Evolutionary conservation across 2,797 vertebrate genomes (phyloP).

Genomic region (Sebastolobus alascanus): DNA sequence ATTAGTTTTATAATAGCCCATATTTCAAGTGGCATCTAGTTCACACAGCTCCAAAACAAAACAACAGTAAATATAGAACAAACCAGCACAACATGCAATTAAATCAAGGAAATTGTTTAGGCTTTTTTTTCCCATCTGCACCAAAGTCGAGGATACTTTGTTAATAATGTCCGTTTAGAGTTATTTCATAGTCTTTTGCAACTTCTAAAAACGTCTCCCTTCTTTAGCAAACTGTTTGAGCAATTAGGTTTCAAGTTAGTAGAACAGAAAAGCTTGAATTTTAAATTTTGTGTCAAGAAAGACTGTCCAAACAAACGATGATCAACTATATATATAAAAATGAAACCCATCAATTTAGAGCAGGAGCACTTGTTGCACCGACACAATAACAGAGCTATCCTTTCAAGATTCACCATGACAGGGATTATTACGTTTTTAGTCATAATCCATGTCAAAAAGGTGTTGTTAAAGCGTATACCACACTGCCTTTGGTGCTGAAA

Average conservation of each 20-base stretch:
- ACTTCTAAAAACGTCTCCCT: not conserved
- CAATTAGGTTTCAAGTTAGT: not conserved
- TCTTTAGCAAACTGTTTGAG: not conserved
- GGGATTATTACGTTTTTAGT: too few relatives aligned
- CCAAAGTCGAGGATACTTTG: too few relatives aligned
- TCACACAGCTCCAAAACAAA: slow-evolving; percentile 6
- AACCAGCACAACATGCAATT: not conserved
- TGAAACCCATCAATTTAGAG: not conserved
- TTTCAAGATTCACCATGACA: too few relatives aligned
- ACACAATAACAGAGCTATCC: not conserved
- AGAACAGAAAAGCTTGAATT: not conserved
- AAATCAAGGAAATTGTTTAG: not conserved
- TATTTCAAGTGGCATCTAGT: not conserved
- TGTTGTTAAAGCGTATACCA: not conserved
- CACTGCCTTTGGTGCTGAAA: not conserved
- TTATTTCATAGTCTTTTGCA: not conserved
- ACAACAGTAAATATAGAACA: not conserved
- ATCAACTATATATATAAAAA: not conserved
- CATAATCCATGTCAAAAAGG: not conserved
- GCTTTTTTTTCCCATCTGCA: not conserved
- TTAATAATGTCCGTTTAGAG: not conserved
- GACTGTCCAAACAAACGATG: not conserved
- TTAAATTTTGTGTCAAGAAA: not conserved
- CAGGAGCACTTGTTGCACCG: slow-evolving; percentile 10
- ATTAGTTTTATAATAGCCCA: slow-evolving; percentile 15